Evolutionary conservation across 2,888 invertebrate species (phyloP).

Genomic region (Caenorhabditis doughertyi): DNA sequence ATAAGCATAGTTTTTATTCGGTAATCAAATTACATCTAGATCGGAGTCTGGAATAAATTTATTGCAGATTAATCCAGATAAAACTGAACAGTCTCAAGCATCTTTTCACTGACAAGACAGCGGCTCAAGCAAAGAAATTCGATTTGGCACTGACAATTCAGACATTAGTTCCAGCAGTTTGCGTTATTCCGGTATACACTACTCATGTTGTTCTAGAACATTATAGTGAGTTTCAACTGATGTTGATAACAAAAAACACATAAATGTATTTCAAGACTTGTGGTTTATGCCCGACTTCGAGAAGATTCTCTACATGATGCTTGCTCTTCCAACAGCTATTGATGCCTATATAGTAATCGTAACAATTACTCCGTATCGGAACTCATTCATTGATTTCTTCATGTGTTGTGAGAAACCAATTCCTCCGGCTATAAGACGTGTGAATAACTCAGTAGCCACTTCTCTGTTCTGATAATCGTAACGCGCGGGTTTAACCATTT

Average conservation of each 20-base stretch:
- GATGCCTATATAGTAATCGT: slow-evolving; percentile 53
- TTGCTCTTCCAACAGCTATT: slow-evolving; percentile 45
- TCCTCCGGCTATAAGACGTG: not conserved
- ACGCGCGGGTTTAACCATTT: not conserved
- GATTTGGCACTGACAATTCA: slow-evolving; percentile 50
- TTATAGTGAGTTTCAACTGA: slow-evolving; percentile 4
- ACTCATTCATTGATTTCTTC: slow-evolving; percentile 19
- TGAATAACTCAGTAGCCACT: slow-evolving; percentile 16
- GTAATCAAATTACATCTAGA: not conserved
- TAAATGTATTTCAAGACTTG: not conserved
- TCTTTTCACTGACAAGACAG: slow-evolving; percentile 46
- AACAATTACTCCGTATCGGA: slow-evolving; percentile 37
- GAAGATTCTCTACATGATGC: slow-evolving; percentile 44
- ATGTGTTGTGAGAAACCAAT: not conserved
- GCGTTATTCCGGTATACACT: slow-evolving; percentile 44
- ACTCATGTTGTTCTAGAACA: slow-evolving; percentile 10
- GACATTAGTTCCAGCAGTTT: slow-evolving; percentile 39
- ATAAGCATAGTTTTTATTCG: slow-evolving; percentile 33
- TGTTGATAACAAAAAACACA: not conserved
- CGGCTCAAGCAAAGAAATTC: slow-evolving; percentile 37
- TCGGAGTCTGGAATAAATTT: not conserved
- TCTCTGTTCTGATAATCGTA: slow-evolving; percentile 18
- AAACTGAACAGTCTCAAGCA: slow-evolving; percentile 51
- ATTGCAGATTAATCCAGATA: slow-evolving; percentile 41
- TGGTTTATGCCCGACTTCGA: slow-evolving; percentile 7